These are phyloP conservation scores for Microcebus tavaratra DNA, from an alignment of 2,113 vertebrate species.

Conservation along the genomic window DNA sequence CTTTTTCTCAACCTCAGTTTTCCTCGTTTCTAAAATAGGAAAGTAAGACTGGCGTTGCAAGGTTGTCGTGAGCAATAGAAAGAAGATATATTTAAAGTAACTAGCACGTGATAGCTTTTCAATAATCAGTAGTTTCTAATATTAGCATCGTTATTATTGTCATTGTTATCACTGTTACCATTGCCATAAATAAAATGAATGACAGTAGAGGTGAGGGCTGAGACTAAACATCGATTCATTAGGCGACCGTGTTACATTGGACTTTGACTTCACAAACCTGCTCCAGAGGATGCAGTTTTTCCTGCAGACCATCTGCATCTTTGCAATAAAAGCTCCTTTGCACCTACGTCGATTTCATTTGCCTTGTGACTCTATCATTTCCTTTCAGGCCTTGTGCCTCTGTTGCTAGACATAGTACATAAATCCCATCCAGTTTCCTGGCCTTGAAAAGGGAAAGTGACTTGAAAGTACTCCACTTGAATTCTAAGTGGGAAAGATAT, in stretches of 20 bases:
- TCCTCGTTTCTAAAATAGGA: background rate
- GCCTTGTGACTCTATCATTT: background rate
- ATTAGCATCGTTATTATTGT: background rate
- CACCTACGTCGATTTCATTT: background rate
- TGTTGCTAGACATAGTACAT: background rate
- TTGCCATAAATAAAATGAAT: background rate
- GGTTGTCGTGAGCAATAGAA: background rate
- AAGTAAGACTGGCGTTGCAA: too few species aligned
- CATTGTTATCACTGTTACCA: fast-evolving
- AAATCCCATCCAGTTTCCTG: background rate
- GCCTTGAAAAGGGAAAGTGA: slow-evolving; percentile 28
- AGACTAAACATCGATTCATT: background rate
- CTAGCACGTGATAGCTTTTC: background rate
- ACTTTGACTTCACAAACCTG: background rate
- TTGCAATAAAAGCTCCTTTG: background rate
- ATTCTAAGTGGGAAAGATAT: slow-evolving; percentile 15
- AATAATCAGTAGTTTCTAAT: too few species aligned
- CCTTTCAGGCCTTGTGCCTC: background rate
- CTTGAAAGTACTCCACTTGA: background rate
- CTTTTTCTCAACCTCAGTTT: background rate
- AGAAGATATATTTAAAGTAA: background rate
- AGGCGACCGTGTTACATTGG: fast-evolving
- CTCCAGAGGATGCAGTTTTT: too few species aligned
- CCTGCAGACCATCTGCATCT: background rate
- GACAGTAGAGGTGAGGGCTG: background rate